Evolutionary conservation across 2,888 invertebrate genomes (phyloP), one percentile per base, ranked within the genome.

Genomic region (Oscheius sp.): DNA sequence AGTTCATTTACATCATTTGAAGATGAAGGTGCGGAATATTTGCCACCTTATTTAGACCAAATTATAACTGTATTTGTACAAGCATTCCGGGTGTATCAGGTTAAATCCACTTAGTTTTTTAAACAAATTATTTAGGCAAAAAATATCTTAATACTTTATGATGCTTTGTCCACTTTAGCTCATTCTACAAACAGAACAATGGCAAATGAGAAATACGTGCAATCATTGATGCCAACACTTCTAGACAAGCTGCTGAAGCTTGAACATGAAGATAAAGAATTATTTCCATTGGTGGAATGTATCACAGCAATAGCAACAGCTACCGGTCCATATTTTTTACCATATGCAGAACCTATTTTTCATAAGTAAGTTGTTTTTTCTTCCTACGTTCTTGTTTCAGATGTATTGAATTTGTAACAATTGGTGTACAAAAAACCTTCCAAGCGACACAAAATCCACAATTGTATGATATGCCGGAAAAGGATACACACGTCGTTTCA

Each of bases 1-100:
- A 96, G 96, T 0, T 97, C 98, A 0, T 98, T 98, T 88, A 98
- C 98, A 0, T 98, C 97, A 0, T 89, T 98, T 2, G 98, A 98
- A 86, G 98, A 98, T 87, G 98, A 98, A 87, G 97, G 98, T 0
- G 95, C 96, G 87, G 95, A 95, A 0, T 96, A 97, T 88, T 89
- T 98, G 26, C 96, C 97, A 54, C 98, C 97, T 1, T 98, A 96
- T 88, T 90, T 98, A 77, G 93, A 93, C 75, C 95, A 92, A 87
- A 97, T 98, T 78, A 89, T 98, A 44, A 93, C 95, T 87, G 97
- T 97, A 0, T 90, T 98, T 14, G 96, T 98, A 12, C 94, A 92
- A 87, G 98, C 98, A 4, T 98, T 98, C 88, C 92, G 92, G 86
- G 94, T 95, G 88, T 91, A 90, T 86, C 90, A 81, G 89, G n/a